A percentile compares a stretch with the other conserved stretches of the same genome.
Conservation (phyloP, 2,888 invertebrate species). For the Lasioglossum figueresi region DNA sequence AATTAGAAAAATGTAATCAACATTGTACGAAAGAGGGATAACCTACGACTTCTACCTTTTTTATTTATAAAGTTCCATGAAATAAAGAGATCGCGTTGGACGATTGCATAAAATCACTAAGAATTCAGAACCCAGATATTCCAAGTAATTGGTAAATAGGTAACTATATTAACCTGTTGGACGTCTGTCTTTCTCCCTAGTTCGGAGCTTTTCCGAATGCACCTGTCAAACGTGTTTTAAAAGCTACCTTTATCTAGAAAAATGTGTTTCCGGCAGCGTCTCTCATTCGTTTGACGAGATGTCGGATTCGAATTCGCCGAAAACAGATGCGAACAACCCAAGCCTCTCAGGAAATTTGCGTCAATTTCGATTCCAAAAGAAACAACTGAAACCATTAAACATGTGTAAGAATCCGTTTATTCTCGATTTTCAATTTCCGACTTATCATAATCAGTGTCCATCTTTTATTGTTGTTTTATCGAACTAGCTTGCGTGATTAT, state of each 20-base stretch:
- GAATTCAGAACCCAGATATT: conserved; percentile 23
- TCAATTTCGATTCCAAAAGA: conserved; percentile 89
- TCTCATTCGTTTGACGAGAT: conserved; percentile 73
- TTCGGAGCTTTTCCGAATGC: conserved; percentile 60
- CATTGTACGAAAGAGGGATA: background rate
- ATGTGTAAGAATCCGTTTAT: conserved; percentile 74
- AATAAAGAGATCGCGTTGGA: background rate
- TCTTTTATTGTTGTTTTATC: conserved; percentile 38
- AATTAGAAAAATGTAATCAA: background rate
- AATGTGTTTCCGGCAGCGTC: conserved; percentile 66
- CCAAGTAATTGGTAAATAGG: conserved; percentile 35
- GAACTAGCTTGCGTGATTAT: conserved; percentile 21
- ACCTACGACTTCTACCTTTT: background rate
- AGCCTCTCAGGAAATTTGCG: conserved; percentile 87
- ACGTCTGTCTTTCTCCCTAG: conserved; percentile 31
- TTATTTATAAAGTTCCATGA: background rate
- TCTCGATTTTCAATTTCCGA: conserved; percentile 32
- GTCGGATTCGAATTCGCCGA: conserved; percentile 80
- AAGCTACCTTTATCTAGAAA: conserved; percentile 61
- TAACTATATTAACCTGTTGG: conserved; percentile 58
- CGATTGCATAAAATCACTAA: conserved; percentile 7
- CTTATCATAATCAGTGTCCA: conserved; percentile 39
- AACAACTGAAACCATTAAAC: conserved; percentile 81
- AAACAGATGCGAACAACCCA: conserved; percentile 84
- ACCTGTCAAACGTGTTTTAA: conserved; percentile 63